phyloP scores from a whole-genome alignment of 2,797 vertebrate genomes.

The Avahi laniger region DNA sequence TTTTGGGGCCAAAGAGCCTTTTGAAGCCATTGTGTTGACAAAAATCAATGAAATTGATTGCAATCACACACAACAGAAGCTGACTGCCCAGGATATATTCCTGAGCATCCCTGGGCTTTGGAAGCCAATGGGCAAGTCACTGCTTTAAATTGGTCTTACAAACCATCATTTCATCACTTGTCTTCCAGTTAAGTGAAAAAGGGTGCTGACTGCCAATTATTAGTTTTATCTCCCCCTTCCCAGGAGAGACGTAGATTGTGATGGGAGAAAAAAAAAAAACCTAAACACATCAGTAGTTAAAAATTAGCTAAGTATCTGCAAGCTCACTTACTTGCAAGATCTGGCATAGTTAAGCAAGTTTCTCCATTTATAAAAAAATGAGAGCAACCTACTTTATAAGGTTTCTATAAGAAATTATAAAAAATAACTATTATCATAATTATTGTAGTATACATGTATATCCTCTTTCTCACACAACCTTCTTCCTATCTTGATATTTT shows the following conservation, averaged over 20 bases:
- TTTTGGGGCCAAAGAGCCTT: conserved; percentile 9
- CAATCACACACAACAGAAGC: neutral
- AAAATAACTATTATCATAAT: neutral
- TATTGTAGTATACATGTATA: neutral
- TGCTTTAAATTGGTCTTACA: neutral
- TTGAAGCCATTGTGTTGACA: conserved; percentile 17
- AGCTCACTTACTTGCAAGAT: neutral
- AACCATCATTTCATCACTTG: neutral
- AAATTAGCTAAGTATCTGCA: neutral
- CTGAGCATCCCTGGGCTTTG: neutral
- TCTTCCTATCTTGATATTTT: neutral
- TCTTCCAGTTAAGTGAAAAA: neutral
- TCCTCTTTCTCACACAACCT: neutral
- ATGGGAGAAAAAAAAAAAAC: too few relatives aligned
- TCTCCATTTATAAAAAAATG: neutral
- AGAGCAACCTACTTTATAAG: neutral
- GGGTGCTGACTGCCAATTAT: neutral
- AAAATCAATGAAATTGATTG: conserved; percentile 52
- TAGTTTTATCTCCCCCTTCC: neutral
- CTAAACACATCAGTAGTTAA: neutral
- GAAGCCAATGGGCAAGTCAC: neutral
- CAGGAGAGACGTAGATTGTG: neutral
- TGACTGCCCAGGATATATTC: neutral
- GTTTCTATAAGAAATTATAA: neutral
- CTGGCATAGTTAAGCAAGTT: neutral